A percentile compares a stretch with the other conserved stretches of the same genome.
Conservation (phyloP, 2,113 vertebrate genomes). For the Anhinga anhinga region DNA sequence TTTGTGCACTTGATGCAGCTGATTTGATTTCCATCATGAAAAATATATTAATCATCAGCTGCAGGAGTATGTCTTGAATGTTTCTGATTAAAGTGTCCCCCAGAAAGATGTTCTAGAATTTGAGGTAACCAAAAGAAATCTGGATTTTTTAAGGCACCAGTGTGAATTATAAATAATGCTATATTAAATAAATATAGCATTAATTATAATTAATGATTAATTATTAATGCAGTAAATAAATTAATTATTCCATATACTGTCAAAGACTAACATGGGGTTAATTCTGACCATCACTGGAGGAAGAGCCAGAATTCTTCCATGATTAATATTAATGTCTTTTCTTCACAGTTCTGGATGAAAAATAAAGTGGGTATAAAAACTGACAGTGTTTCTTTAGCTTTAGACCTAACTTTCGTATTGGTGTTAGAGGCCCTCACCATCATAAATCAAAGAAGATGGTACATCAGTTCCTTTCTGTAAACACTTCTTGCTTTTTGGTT, state of each 20-base stretch:
- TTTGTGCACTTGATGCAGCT: background rate
- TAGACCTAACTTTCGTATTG: background rate
- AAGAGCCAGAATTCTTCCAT: background rate
- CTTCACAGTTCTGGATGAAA: background rate
- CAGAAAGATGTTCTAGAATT: background rate
- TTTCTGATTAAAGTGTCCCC: background rate
- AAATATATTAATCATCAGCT: background rate
- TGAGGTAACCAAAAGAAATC: background rate
- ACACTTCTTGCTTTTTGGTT: background rate
- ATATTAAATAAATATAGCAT: background rate
- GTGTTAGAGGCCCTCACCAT: background rate
- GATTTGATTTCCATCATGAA: background rate
- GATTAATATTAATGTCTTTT: background rate
- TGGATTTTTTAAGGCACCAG: background rate
- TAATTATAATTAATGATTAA: background rate
- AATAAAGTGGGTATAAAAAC: background rate
- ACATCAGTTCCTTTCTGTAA: background rate
- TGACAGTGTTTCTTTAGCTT: background rate
- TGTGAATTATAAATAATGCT: background rate
- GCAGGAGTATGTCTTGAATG: background rate
- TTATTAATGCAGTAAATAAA: background rate
- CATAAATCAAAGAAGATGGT: background rate
- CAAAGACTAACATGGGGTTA: background rate
- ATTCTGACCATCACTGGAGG: background rate
- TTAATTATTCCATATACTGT: background rate